Conservation (phyloP, 37 sponge, comb jelly and placozoan species). For the Mnemiopsis leidyi region DNA sequence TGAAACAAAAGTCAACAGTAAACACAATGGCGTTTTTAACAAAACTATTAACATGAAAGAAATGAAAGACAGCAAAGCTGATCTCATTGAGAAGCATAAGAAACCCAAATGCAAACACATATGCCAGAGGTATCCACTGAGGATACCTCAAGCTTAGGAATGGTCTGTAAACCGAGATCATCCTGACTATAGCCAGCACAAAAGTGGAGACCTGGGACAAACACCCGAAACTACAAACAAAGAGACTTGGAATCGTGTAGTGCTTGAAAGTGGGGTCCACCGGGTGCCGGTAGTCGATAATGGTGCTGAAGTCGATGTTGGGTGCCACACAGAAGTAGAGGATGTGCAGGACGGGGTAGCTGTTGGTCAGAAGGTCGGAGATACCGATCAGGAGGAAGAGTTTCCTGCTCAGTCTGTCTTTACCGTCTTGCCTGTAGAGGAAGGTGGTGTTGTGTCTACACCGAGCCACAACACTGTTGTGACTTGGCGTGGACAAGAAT, state of each 20-base stretch:
- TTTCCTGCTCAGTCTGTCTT: not conserved
- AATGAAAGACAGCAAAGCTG: not conserved
- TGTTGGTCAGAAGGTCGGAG: constrained; percentile 21
- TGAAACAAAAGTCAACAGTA: not conserved
- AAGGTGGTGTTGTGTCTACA: not conserved
- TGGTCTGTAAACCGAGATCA: not conserved
- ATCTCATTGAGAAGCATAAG: constrained; percentile 7
- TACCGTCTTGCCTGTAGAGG: not conserved
- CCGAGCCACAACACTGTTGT: too few relatives aligned
- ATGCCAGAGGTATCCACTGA: not conserved
- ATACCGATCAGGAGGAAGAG: constrained; percentile 9
- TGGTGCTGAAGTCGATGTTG: not conserved
- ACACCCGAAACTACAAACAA: constrained; percentile 24
- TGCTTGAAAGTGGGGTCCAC: not conserved
- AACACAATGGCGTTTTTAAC: not conserved
- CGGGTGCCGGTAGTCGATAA: not conserved
- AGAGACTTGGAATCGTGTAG: not conserved
- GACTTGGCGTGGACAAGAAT: too few relatives aligned
- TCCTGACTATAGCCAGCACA: constrained; percentile 1
- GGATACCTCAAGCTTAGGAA: not conserved
- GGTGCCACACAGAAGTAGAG: constrained; percentile 27
- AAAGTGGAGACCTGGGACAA: constrained; percentile 13
- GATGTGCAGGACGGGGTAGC: constrained; percentile 41
- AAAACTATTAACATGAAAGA: not conserved
- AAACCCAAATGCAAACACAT: not conserved